phyloP scores from a whole-genome alignment of 2,888 invertebrate genomes.

The Deilephila elpenor region DNA sequence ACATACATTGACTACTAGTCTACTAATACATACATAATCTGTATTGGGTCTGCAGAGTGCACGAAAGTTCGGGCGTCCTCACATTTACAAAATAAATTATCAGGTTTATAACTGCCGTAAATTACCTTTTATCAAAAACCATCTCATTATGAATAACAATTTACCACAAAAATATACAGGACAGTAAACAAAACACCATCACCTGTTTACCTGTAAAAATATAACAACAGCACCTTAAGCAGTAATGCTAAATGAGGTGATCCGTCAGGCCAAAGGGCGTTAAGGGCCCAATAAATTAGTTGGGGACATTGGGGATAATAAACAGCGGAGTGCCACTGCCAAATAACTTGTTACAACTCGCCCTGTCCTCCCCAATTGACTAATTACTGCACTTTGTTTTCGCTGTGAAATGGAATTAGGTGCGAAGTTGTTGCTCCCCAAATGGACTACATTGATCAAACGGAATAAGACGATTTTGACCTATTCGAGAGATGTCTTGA shows the following conservation, averaged over 20 bases:
- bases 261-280: conserved; percentile 77
- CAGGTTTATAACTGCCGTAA: too few relatives aligned
- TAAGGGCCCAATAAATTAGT: conserved; percentile 81
- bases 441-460: conserved; percentile 29
- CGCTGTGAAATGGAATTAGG: conserved; percentile 38
- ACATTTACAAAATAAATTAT: too few relatives aligned
- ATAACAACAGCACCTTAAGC: conserved; percentile 46
- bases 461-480: conserved; percentile 45
- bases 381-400: conserved; percentile 78
- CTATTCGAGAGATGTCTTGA: conserved; percentile 63
- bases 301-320: conserved; percentile 81
- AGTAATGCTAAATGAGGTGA: conserved; percentile 82
- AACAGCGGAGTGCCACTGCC: conserved; percentile 76
- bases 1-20: too few relatives aligned
- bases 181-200: not conserved
- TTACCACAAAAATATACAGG: not conserved
- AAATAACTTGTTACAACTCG: conserved; percentile 78
- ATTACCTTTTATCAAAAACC: too few relatives aligned
- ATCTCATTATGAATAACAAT: too few relatives aligned
- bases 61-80: too few relatives aligned
- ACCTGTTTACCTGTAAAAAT: conserved; percentile 12
- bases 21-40: too few relatives aligned
- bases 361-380: conserved; percentile 74
- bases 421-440: conserved; percentile 30
- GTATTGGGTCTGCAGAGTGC: too few relatives aligned